Evolutionary conservation across 2,797 vertebrate species (phyloP).

Genomic region (Silurus lanzhouensis): DNA sequence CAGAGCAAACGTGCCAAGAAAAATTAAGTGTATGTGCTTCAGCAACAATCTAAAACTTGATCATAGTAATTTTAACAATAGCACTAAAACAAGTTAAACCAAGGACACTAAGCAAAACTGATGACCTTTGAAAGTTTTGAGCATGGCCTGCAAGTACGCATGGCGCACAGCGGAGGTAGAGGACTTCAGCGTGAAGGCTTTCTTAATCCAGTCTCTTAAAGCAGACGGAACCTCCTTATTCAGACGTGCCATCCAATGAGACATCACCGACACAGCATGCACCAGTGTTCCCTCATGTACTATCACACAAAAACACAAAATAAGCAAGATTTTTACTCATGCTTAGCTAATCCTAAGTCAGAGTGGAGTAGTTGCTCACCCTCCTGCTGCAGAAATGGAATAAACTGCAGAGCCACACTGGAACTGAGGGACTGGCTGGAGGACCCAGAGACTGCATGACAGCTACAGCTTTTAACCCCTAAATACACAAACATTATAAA

Average conservation of each 20-base stretch:
- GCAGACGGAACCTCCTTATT: conserved; percentile 84
- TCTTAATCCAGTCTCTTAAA: conserved; percentile 91
- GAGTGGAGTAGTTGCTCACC: conserved; percentile 69
- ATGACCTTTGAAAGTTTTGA: conserved; percentile 89
- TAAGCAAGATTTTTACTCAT: too few species aligned
- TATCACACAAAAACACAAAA: conserved; percentile 58
- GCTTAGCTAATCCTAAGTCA: background rate
- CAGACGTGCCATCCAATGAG: conserved; percentile 88
- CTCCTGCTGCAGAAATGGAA: conserved; percentile 96
- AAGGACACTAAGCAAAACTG: background rate
- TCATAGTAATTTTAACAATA: background rate
- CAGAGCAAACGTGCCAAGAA: background rate
- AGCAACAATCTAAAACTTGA: background rate
- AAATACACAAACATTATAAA: background rate
- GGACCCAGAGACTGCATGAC: conserved; percentile 86
- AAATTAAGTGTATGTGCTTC: background rate
- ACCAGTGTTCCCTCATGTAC: conserved; percentile 94
- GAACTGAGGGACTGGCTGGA: conserved; percentile 89
- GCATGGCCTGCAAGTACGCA: conserved; percentile 93
- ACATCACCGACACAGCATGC: conserved; percentile 87
- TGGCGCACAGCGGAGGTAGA: conserved; percentile 91
- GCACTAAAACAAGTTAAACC: background rate
- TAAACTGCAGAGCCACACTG: conserved; percentile 85
- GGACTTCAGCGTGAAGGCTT: conserved; percentile 93
- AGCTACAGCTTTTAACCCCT: conserved; percentile 93